A percentile compares a stretch with the other conserved stretches of the same genome.
These are phyloP conservation scores for Callimorpha dominula DNA, from an alignment of 2,888 invertebrate genomes.

Conservation along the genomic window DNA sequence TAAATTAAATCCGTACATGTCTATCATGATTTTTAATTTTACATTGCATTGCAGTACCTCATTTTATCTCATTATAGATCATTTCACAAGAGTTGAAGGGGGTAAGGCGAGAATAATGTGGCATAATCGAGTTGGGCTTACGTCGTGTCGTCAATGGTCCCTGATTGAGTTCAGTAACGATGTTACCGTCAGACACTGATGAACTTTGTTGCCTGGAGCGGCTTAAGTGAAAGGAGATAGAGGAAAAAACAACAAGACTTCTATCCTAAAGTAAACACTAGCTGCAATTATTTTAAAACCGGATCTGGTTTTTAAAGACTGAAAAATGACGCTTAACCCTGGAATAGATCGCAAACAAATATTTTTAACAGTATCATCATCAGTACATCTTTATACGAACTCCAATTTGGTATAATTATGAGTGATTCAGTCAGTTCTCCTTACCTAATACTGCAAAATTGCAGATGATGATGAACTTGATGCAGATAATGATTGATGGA, in stretches of 20 bases:
- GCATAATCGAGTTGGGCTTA: conserved; percentile 78
- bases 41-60: conserved; percentile 29
- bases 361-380: too few relatives aligned
- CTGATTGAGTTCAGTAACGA: conserved; percentile 82
- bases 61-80: conserved; percentile 36
- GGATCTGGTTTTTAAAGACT: background rate
- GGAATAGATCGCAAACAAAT: too few relatives aligned
- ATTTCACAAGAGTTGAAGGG: conserved; percentile 23
- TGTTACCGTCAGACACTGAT: conserved; percentile 78
- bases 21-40: too few relatives aligned
- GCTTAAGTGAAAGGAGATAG: conserved; percentile 40
- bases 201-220: conserved; percentile 71
- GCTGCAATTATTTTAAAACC: background rate
- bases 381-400: too few relatives aligned
- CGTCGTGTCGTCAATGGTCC: conserved; percentile 78
- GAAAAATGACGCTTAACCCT: background rate
- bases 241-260: conserved; percentile 22
- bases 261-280: background rate
- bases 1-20: too few relatives aligned
- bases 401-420: too few relatives aligned
- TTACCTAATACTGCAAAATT: too few relatives aligned
- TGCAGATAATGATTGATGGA: too few relatives aligned
- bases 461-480: too few relatives aligned
- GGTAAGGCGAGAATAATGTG: conserved; percentile 72
- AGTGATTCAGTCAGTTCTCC: too few relatives aligned